These are phyloP conservation scores for Craterocephalus amniculus DNA, from an alignment of 2,797 vertebrate species.

Conservation along the genomic window DNA sequence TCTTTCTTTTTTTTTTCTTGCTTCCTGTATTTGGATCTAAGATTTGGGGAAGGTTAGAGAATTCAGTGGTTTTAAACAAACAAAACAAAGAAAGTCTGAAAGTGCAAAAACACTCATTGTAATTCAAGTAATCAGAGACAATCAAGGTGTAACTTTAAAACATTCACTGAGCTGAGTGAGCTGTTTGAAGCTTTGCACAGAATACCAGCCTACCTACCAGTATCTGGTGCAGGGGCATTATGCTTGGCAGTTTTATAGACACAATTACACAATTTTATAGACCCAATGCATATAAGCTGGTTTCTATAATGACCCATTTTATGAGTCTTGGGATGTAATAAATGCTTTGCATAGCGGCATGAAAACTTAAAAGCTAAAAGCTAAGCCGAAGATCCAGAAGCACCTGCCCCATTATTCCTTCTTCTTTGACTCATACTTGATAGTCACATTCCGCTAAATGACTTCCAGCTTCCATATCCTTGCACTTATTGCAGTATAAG, in stretches of 20 bases:
- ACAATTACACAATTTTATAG: no score
- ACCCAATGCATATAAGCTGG: slow-evolving; percentile 14
- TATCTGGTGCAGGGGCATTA: slow-evolving; percentile 9
- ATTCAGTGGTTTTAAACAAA: neutral
- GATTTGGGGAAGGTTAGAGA: neutral
- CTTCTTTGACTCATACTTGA: slow-evolving; percentile 1
- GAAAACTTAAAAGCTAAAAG: slow-evolving; percentile 9
- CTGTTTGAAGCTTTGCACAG: neutral
- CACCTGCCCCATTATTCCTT: neutral
- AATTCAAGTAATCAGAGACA: neutral
- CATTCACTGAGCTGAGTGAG: neutral
- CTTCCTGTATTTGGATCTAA: neutral
- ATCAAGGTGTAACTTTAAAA: neutral
- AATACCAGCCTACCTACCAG: neutral
- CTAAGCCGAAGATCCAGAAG: slow-evolving; percentile 12
- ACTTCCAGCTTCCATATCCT: neutral
- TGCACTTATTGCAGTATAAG: neutral
- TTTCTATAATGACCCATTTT: slow-evolving; percentile 34
- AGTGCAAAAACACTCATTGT: neutral
- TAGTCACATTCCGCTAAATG: slow-evolving; percentile 2
- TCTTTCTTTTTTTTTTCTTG: neutral
- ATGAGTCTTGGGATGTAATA: slow-evolving; percentile 24
- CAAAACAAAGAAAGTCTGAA: neutral
- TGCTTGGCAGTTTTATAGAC: neutral
- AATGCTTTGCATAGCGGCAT: slow-evolving; percentile 21